phyloP scores from a whole-genome alignment of 2,888 invertebrate species.

The Ommatoiulus sabulosus region DNA sequence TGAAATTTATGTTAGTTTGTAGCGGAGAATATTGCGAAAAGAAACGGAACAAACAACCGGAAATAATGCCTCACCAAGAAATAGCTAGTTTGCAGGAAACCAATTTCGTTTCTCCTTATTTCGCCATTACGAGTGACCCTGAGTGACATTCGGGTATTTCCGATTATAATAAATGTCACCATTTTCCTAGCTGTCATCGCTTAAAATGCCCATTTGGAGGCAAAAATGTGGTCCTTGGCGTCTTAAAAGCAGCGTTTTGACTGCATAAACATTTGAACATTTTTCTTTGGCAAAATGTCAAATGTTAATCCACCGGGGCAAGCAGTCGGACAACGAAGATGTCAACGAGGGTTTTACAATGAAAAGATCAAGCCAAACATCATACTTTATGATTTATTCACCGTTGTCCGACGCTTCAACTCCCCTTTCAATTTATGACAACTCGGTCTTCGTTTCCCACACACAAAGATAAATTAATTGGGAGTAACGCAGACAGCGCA shows the following conservation, averaged over 20 bases:
- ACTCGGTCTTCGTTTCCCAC: too few species aligned
- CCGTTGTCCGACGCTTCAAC: too few species aligned
- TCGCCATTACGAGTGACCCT: neutral
- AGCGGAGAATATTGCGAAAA: neutral
- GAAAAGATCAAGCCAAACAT: neutral
- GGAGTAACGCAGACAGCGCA: too few species aligned
- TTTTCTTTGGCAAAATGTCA: neutral
- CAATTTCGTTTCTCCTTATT: neutral
- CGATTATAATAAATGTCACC: slow-evolving; percentile 26
- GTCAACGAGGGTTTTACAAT: neutral
- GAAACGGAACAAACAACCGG: neutral
- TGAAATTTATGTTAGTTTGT: neutral
- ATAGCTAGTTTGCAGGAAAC: neutral
- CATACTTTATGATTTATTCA: too few species aligned
- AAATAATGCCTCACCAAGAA: neutral
- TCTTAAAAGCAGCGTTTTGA: neutral
- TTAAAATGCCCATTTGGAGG: neutral
- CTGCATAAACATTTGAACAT: neutral
- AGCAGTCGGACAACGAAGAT: neutral
- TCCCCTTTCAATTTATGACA: too few species aligned
- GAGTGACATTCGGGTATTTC: neutral
- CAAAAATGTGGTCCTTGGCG: neutral
- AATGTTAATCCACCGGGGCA: neutral
- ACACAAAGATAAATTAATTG: too few species aligned
- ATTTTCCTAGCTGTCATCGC: neutral